Evolutionary conservation across 2,797 vertebrate genomes (phyloP).

Genomic region (Hypotaenidia okinawae): DNA sequence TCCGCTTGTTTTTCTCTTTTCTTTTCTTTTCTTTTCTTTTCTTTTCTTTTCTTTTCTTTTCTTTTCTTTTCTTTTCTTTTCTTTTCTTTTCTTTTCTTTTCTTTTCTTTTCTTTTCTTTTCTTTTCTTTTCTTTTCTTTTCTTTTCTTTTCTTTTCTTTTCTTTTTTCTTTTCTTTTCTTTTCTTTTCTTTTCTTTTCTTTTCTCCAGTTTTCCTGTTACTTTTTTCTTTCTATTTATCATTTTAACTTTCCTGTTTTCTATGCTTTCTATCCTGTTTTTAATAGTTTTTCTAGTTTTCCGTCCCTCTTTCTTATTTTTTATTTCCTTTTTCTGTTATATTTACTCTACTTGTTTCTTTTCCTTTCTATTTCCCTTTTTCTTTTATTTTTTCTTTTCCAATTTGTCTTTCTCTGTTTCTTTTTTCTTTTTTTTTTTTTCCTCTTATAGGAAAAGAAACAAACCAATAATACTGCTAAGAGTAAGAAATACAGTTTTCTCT

Average conservation of each 20-base stretch:
- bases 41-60: too few species aligned
- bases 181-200: background rate
- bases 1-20: background rate
- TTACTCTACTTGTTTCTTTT: too few species aligned
- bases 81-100: too few species aligned
- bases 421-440: accelerated
- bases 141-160: too few species aligned
- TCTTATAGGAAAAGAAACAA: background rate
- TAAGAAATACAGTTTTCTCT: background rate
- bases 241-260: background rate
- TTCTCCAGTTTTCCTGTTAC: too few species aligned
- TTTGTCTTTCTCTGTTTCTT: accelerated
- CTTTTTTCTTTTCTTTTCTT: too few species aligned
- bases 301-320: background rate
- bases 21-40: too few species aligned
- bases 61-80: too few species aligned
- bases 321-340: background rate
- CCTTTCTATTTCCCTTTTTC: background rate
- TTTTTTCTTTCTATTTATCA: background rate
- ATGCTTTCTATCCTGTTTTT: accelerated
- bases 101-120: too few species aligned
- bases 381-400: too few species aligned
- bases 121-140: accelerated
- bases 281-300: background rate
- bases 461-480: background rate